These are phyloP conservation scores for Agapostemon virescens DNA, from an alignment of 2,888 invertebrate species.

Conservation along the genomic window DNA sequence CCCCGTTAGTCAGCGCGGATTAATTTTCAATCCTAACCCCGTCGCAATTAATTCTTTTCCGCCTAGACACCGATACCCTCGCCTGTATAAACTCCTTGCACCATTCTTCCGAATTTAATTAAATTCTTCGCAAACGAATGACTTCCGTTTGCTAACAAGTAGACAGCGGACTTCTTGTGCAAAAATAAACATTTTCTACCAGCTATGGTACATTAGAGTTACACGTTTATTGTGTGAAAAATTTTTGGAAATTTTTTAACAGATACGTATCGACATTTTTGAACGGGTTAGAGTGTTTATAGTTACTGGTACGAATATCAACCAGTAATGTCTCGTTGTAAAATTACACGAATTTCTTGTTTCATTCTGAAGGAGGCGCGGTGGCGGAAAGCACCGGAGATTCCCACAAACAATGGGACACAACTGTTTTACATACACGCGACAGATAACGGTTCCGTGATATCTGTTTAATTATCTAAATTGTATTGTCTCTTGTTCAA, in stretches of 20 bases:
- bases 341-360: not conserved
- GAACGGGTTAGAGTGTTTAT: not conserved
- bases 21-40: constrained; percentile 56
- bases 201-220: too few species aligned
- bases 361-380: constrained; percentile 33
- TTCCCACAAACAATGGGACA: constrained; percentile 47
- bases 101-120: not conserved
- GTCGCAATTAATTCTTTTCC: constrained; percentile 45
- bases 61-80: not conserved
- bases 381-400: constrained; percentile 26
- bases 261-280: not conserved
- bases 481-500: constrained; percentile 69
- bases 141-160: too few species aligned
- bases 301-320: not conserved
- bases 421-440: constrained; percentile 67
- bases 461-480: constrained; percentile 77
- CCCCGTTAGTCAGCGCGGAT: constrained; percentile 58
- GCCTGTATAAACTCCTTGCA: not conserved
- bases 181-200: not conserved
- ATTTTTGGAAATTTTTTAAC: too few species aligned
- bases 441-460: constrained; percentile 62
- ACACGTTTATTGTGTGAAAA: too few species aligned
- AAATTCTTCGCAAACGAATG: not conserved
- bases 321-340: not conserved
- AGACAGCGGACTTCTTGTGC: not conserved